Percentiles rank a stretch among this genome's conserved stretches.
Evolutionary conservation across 2,797 vertebrate genomes (phyloP).

Genomic region (Heliangelus exortis): DNA sequence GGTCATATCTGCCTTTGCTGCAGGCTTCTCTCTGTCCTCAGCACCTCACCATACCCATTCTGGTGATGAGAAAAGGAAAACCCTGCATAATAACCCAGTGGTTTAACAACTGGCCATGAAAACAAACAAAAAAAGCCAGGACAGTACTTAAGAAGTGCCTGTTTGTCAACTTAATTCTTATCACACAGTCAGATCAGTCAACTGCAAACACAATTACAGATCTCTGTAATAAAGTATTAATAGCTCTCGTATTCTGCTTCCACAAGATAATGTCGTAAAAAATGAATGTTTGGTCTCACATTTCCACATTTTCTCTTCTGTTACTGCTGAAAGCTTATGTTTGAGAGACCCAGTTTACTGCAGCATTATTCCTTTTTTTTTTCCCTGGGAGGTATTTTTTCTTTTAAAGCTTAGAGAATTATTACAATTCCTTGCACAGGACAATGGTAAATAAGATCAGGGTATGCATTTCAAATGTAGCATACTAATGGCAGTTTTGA

Average conservation of each 20-base stretch:
- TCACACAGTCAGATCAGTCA: background rate
- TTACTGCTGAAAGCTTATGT: background rate
- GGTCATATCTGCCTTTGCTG: background rate
- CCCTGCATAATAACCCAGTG: background rate
- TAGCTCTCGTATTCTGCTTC: background rate
- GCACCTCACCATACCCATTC: rapidly evolving
- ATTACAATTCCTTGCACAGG: constrained; percentile 14
- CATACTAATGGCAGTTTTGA: constrained; percentile 1
- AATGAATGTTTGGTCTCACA: background rate
- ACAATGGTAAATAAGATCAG: constrained; percentile 38
- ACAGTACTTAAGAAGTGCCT: background rate
- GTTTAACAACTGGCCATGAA: background rate
- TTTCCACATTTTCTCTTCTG: background rate
- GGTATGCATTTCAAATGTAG: background rate
- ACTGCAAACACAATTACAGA: background rate
- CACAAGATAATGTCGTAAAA: background rate
- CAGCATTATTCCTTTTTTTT: background rate
- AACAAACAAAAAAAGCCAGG: background rate
- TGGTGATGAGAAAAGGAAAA: background rate
- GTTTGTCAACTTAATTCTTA: constrained; percentile 3
- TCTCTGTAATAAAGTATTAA: constrained; percentile 30
- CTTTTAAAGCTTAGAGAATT: constrained; percentile 6
- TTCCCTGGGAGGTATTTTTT: background rate
- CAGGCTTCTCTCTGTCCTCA: background rate
- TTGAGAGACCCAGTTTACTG: background rate